Base-by-base conservation (phyloP, 2,113 vertebrate species). In the Stomatorhinus ivindoensis region DNA sequence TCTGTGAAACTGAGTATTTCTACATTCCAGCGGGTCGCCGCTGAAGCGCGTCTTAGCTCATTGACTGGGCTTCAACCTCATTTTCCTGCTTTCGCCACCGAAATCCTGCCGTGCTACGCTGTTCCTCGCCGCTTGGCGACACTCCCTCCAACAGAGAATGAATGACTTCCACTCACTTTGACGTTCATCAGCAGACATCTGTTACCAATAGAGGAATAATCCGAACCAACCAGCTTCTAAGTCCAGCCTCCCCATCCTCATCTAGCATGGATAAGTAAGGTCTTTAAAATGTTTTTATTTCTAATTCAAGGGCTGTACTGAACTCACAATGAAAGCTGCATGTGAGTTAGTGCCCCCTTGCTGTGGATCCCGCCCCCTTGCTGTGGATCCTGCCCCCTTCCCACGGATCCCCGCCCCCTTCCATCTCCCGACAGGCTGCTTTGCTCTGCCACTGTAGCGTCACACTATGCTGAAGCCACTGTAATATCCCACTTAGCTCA, bases 351-450 rank as follows among this genome's bases (percentile, higher is more conserved):
- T 19, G 53, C 53, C n/a, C 58, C 55, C 24, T 61, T n/a, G n/a
- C n/a, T n/a, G n/a, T n/a, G n/a, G n/a, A n/a, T 55, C 19, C 4
- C 1, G 46, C 46, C 46, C 47, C 47, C 1, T 47, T 2, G 11
- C 4, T 0, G 2, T 0, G 48, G 48, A 48, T 50, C 11, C 3
- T 0, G 55, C 55, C 11, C n/a, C 61, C 3, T 65, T 27, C n/a
- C 1, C 9, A 0, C 3, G 11, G 50, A 51, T 50, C 13, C 4
- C 0, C 17, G 4, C 51, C 17, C 17, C 17, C 0, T 53, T 7
- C 51, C 53, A 0, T 55, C 19, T 7, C 24, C 8, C 24, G 2
- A 24, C 24, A 65, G 24, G 24, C 58, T 24, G 58, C 24, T 24
- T 3, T n/a, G 55, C n/a, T 27, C 58, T 27, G 24, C 8, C 24